Conservation (phyloP, 1,140 invertebrate species). For the Belonocnema kinseyi region DNA sequence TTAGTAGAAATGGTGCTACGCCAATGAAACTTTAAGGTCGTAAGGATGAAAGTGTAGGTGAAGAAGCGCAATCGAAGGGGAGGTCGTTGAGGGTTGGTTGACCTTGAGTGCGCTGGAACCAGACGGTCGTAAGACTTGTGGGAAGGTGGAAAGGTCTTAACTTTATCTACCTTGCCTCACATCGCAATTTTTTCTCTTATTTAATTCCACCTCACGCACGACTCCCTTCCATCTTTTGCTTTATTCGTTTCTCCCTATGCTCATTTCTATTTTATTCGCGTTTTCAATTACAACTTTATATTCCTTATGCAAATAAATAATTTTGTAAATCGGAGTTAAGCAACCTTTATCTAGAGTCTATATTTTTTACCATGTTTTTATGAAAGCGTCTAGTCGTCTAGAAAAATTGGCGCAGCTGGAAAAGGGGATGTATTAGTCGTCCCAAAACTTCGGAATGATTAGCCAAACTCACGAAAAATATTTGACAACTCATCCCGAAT, state of each 20-base stretch:
- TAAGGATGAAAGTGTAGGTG: not conserved
- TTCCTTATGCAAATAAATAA: not conserved
- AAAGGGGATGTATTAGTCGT: too few relatives aligned
- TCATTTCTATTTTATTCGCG: conserved; percentile 23
- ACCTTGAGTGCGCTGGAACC: conserved; percentile 22
- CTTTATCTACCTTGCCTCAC: conserved; percentile 25
- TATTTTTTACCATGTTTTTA: not conserved
- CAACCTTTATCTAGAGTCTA: not conserved
- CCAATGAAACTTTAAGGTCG: conserved; percentile 23
- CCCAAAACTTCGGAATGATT: too few relatives aligned
- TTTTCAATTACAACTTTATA: conserved; percentile 20
- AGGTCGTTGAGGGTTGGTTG: conserved; percentile 27
- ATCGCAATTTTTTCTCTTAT: conserved; percentile 9
- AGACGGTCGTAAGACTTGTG: conserved; percentile 16
- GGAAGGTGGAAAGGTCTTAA: conserved; percentile 2
- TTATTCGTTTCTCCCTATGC: not conserved
- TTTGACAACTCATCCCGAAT: too few relatives aligned
- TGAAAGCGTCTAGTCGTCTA: too few relatives aligned
- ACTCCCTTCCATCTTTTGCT: conserved; percentile 4
- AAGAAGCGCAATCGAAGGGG: conserved; percentile 20
- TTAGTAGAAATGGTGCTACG: not conserved
- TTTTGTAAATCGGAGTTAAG: not conserved
- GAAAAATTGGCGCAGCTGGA: too few relatives aligned
- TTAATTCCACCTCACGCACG: conserved; percentile 28
- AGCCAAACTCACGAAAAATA: too few relatives aligned